Evolutionary conservation across 2,888 invertebrate species (phyloP).

Genomic region (Polyommatus icarus): DNA sequence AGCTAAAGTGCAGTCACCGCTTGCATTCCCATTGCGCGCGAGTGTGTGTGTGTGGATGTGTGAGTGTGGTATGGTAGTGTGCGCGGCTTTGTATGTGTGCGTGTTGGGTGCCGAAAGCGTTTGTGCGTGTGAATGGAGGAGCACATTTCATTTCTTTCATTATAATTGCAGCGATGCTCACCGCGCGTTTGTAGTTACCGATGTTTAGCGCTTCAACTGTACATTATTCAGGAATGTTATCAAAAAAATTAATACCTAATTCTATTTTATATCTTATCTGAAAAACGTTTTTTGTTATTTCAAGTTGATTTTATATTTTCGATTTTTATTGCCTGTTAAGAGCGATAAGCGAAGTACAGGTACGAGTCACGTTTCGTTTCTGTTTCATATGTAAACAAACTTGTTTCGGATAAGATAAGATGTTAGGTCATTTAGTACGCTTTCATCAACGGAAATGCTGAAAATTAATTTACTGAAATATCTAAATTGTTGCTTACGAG

Average conservation of each 20-base stretch:
- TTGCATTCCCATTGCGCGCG: constrained; percentile 69
- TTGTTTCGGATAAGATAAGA: constrained; percentile 79
- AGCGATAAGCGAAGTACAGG: constrained; percentile 70
- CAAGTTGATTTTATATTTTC: constrained; percentile 60
- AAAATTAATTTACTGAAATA: not conserved
- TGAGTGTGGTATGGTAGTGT: constrained; percentile 49
- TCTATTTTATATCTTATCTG: not conserved
- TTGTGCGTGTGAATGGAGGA: constrained; percentile 79
- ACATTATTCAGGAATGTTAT: not conserved
- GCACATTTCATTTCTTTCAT: constrained; percentile 74
- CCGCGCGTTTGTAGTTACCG: constrained; percentile 47
- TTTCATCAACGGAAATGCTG: constrained; percentile 15
- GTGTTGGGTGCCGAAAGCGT: constrained; percentile 68
- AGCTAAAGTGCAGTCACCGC: constrained; percentile 80
- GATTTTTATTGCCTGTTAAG: constrained; percentile 71
- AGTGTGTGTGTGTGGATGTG: constrained; percentile 53
- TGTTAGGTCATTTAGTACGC: constrained; percentile 44
- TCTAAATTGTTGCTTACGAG: not conserved
- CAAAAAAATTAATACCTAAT: not conserved
- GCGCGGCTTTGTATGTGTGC: constrained; percentile 58
- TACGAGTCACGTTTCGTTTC: constrained; percentile 75
- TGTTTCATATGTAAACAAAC: constrained; percentile 77
- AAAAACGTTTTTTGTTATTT: constrained; percentile 42
- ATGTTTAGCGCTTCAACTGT: constrained; percentile 65
- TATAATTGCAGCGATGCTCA: constrained; percentile 79